Evolutionary conservation across 2,888 invertebrate species (phyloP).

Genomic region (Harpalus rubripes): DNA sequence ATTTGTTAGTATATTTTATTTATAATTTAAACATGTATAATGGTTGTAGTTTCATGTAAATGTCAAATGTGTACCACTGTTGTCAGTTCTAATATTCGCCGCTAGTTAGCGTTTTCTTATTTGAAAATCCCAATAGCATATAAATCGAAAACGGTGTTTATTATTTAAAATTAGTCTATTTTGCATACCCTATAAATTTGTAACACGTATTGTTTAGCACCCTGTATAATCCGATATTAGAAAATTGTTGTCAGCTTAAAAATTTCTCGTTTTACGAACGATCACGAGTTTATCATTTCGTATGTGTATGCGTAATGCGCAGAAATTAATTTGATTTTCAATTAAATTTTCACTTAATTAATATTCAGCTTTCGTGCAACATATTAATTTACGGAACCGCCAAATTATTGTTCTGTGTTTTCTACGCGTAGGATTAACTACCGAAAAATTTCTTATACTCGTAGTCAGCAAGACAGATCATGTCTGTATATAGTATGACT

Average conservation of each 20-base stretch:
- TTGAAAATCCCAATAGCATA: too few relatives aligned
- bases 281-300: constrained; percentile 14
- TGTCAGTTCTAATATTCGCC: too few relatives aligned
- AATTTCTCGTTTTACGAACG: background rate
- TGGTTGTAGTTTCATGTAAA: too few relatives aligned
- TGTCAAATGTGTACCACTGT: too few relatives aligned
- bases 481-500: too few relatives aligned
- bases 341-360: constrained; percentile 48
- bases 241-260: constrained; percentile 25
- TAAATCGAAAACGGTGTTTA: too few relatives aligned
- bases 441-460: background rate
- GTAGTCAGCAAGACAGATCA: background rate
- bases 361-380: constrained; percentile 27
- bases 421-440: background rate
- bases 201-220: too few relatives aligned
- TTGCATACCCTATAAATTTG: too few relatives aligned
- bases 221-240: constrained; percentile 27
- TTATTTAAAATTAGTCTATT: too few relatives aligned
- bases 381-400: constrained; percentile 25
- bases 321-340: constrained; percentile 42
- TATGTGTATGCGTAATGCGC: background rate
- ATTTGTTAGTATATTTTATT: too few relatives aligned
- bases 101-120: too few relatives aligned
- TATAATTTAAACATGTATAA: too few relatives aligned
- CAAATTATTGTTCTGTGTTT: constrained; percentile 16